Percentiles rank a stretch among this genome's conserved stretches.
Evolutionary conservation across 2,888 invertebrate genomes (phyloP).

Genomic region (Mythimna vitellina): DNA sequence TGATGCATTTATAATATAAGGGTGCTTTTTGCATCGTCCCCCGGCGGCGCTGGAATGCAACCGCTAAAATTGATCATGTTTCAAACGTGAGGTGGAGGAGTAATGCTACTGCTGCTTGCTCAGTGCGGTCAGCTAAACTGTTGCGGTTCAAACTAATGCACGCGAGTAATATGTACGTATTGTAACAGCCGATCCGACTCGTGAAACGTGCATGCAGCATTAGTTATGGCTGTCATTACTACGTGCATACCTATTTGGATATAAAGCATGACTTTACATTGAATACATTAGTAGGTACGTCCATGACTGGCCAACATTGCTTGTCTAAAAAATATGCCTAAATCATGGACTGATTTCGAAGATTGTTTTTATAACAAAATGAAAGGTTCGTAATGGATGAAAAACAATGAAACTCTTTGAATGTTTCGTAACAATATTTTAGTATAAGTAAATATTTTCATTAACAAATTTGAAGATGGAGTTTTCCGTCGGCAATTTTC

Average conservation of each 20-base stretch:
- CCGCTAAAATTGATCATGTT: constrained; percentile 90
- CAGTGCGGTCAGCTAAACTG: constrained; percentile 67
- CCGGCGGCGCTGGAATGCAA: constrained; percentile 87
- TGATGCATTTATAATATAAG: constrained; percentile 91
- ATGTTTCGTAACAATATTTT: constrained; percentile 32
- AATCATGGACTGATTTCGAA: constrained; percentile 20
- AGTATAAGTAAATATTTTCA: constrained; percentile 55
- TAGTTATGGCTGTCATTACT: constrained; percentile 65
- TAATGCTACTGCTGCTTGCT: constrained; percentile 74
- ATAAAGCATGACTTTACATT: constrained; percentile 51
- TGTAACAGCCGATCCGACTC: constrained; percentile 46
- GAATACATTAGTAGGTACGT: constrained; percentile 27
- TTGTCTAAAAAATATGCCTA: constrained; percentile 21
- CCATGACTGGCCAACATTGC: constrained; percentile 22
- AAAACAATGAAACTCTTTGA: constrained; percentile 32
- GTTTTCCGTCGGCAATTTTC: constrained; percentile 5
- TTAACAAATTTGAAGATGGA: constrained; percentile 35
- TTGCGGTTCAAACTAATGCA: constrained; percentile 69
- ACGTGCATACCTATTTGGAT: constrained; percentile 51
- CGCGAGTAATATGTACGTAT: constrained; percentile 58
- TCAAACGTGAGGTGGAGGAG: constrained; percentile 87
- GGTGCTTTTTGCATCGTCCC: constrained; percentile 89
- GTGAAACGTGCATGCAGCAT: constrained; percentile 67
- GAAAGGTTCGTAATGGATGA: constrained; percentile 12
- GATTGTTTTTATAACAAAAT: constrained; percentile 29